Evolutionary conservation across 2,888 invertebrate genomes (phyloP), one percentile per base, ranked within the genome.

Genomic region (Crocallis elinguaria): DNA sequence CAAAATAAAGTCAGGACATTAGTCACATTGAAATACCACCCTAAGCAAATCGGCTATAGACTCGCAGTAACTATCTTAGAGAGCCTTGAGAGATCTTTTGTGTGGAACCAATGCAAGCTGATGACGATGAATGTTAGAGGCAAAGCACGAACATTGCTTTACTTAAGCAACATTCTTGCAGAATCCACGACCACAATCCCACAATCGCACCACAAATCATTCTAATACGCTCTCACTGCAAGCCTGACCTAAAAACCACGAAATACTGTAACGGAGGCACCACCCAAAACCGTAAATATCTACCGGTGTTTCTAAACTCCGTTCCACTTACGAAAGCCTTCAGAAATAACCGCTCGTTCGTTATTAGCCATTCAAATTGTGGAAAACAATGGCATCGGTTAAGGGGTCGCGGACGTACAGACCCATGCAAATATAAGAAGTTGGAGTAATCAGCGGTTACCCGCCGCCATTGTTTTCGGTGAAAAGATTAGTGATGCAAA

Each of bases 261-360:
- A 67, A 69, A 73, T 54, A 64, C 50, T 66, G 60, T 58, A 63
- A 50, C 56, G 53, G 44, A 59, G 60, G 64, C 67, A 72, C 62
- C 71, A 67, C 66, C 71, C 64, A 75, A 78, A 77, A 74, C 77
- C 67, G 73, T 74, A 71, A 75, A 75, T 69, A 70, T 71, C 68
- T 59, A 33, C 37, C 60, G 16, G 57, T 75, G 75, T 85, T 80
- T 83, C 80, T 76, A 80, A 80, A 82, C 73, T 75, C 69, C 74
- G 88, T 85, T 78, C 82, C 70, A 86, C 78, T 88, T 88, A 77
- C 84, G 81, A 86, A 85, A 86, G 73, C 64, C 62, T 71, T 56
- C 79, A 73, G 79, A 80, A 79, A 60, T 51, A 59, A 55, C 54
- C 79, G 77, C 77, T 77, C 67, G 69, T 65, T 76, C 73, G 76